Base-by-base conservation (phyloP, 2,888 invertebrate genomes). In the Apotomis capreana region DNA sequence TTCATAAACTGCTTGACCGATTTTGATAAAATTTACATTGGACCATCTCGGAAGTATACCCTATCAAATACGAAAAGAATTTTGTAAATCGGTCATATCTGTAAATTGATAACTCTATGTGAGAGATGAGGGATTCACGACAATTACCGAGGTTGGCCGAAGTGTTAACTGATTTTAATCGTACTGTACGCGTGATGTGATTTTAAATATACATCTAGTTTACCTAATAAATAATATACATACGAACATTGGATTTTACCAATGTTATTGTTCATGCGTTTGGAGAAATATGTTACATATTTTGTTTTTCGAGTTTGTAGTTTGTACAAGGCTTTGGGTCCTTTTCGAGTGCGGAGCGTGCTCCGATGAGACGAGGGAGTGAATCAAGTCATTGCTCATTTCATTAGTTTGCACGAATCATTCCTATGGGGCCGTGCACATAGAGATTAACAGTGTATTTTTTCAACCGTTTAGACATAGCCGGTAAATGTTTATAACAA, bases 341-440 rank as follows among this genome's bases (percentile, higher is more conserved):
- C 51, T 58, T 72, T 57, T 46, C 13, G n/a, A 58, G 15, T 44
- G 72, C 40, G 15, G 40, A n/a, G 9, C 12, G 13, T 37, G 9
- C 46, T 55, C 26, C 52, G 40, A 60, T 52, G 13, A 54, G 62
- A 52, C 6, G 36, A 9, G 62, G 52, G 46, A 69, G 59, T 68
- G 37, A 62, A 68, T 68, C 26, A 77, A 73, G 76, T 85, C 87
- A 89, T 89, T 74, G 76, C 78, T 86, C 92, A 92, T 91, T 90
- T 91, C 89, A 88, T 89, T 93, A 93, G 93, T 92, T 94, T 94
- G 94, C 94, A 94, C 94, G 94, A 94, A 94, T 94, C 94, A 94
- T 94, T 94, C 94, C 94, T 89, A 81, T 83, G 83, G 88, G 89
- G 86, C 83, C 83, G 81, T 81, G 84, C 81, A 82, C 79, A 78